Conservation (phyloP, 2,113 vertebrate species). For the Ageneiosus marmoratus region DNA sequence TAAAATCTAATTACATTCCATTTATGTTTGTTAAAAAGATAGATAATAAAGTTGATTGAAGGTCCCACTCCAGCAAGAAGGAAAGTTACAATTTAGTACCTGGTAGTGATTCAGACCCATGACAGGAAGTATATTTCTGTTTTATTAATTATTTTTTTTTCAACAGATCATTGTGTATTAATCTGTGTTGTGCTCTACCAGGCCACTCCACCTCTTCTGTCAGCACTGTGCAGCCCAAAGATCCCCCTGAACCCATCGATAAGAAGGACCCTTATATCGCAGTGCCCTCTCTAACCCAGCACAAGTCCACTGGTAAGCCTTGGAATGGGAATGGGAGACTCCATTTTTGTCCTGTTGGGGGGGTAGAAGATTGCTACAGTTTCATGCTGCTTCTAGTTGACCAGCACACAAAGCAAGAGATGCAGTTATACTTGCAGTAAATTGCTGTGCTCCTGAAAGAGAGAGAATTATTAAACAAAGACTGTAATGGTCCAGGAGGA, state of each 20-base stretch:
- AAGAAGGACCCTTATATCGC: conserved; percentile 92
- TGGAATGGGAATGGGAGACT: conserved; percentile 83
- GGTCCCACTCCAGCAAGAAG: not conserved
- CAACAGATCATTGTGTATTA: conserved; percentile 50
- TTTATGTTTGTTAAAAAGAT: not conserved
- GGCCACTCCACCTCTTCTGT: conserved; percentile 89
- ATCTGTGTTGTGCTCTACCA: conserved; percentile 83
- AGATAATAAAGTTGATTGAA: not conserved
- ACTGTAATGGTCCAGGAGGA: conserved; percentile 63
- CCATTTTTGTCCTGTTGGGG: conserved; percentile 70
- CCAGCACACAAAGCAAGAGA: conserved; percentile 25
- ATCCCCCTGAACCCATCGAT: conserved; percentile 83
- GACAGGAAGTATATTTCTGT: not conserved
- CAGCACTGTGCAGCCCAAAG: conserved; percentile 87
- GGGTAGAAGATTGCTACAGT: conserved; percentile 71
- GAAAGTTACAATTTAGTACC: not conserved
- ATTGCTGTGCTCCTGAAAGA: conserved; percentile 53
- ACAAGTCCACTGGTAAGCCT: conserved; percentile 99
- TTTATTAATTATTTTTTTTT: not conserved
- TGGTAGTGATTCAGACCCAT: not conserved
- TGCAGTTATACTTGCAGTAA: conserved; percentile 30
- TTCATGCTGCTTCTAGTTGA: conserved; percentile 89
- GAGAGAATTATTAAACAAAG: conserved; percentile 69
- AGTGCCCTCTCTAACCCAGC: conserved; percentile 93
- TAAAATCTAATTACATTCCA: not conserved